Evolutionary conservation across 2,888 invertebrate species (phyloP), one percentile per base, ranked within the genome.

Genomic region (Antheraea yamamai): DNA sequence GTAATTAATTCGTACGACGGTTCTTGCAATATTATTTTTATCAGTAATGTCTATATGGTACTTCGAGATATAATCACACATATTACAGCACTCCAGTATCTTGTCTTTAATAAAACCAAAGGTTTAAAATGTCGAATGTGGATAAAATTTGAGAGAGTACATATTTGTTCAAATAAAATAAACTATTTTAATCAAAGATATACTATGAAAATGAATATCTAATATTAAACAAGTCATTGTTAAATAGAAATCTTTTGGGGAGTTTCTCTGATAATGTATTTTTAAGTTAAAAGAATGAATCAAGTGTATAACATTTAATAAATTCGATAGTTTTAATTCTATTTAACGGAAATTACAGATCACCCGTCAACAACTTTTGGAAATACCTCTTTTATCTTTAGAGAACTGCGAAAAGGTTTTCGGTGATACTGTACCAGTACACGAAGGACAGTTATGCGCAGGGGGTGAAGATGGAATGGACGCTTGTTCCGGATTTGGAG

Each of bases 401-500:
- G 96, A 96, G 78, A 95, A 96, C 73, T 98, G 97, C 81, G 93
- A 96, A 77, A 95, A 95, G 51, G 96, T 97, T 77, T 97, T 97
- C 82, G 97, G 97, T 1, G 95, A 96, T 16, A 96, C 96, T 0
- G 96, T 95, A 64, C 97, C 95, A 77, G 95, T 96, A 72, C 95
- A 95, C 51, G 93, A 93, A 78, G 96, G 96, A 2, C 97, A 97
- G 30, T 90, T 97, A 77, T 97, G 97, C 81, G 97, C 97, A 0
- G 97, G 97, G 0, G 97, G 97, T 0, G 97, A 97, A 80, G 94
- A 94, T 79, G 96, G 96, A 23, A 96, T 95, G 79, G 97, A 97
- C 85, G 97, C 97, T 0, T 97, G 97, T 80, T 96, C 97, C 16
- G 97, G 97, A 8, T 97, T 97, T 82, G 97, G 97, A 4, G 97